phyloP scores from a whole-genome alignment of 2,888 invertebrate species.

The Empis livida region DNA sequence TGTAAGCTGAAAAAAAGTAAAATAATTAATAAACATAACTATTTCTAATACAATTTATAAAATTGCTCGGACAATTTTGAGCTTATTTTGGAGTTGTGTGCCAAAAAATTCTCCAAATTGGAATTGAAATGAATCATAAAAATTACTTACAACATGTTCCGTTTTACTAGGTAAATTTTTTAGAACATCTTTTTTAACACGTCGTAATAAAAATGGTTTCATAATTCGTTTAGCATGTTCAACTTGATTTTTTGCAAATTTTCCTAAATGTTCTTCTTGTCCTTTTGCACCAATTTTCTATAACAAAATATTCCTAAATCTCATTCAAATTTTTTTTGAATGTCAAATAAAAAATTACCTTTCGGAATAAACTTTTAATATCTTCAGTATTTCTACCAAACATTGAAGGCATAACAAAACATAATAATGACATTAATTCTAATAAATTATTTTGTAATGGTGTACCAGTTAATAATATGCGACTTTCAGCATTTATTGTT shows the following conservation, averaged over 20 bases:
- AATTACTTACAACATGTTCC: conserved; percentile 45
- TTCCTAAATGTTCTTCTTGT: conserved; percentile 43
- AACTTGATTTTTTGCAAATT: conserved; percentile 84
- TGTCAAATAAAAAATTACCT: conserved; percentile 39
- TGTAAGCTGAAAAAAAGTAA: conserved; percentile 26
- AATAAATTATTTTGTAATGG: conserved; percentile 92
- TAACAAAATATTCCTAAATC: background rate
- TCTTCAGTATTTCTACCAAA: conserved; percentile 80
- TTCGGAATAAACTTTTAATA: conserved; percentile 76
- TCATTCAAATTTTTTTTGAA: background rate
- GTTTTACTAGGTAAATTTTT: conserved; percentile 74
- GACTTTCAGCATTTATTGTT: conserved; percentile 73
- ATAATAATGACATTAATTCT: conserved; percentile 88
- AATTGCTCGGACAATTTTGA: too few species aligned
- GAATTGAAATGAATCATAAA: too few species aligned
- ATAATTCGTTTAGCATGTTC: conserved; percentile 89
- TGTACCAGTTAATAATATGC: conserved; percentile 86
- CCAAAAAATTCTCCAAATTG: too few species aligned
- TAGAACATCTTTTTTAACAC: conserved; percentile 77
- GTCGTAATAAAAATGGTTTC: conserved; percentile 84
- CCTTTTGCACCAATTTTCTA: background rate
- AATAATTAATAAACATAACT: too few species aligned
- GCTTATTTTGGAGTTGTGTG: too few species aligned
- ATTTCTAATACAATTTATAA: background rate
- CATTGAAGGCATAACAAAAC: conserved; percentile 93